Conservation (phyloP, 2,888 invertebrate species). For the Aricia artaxerxes region DNA sequence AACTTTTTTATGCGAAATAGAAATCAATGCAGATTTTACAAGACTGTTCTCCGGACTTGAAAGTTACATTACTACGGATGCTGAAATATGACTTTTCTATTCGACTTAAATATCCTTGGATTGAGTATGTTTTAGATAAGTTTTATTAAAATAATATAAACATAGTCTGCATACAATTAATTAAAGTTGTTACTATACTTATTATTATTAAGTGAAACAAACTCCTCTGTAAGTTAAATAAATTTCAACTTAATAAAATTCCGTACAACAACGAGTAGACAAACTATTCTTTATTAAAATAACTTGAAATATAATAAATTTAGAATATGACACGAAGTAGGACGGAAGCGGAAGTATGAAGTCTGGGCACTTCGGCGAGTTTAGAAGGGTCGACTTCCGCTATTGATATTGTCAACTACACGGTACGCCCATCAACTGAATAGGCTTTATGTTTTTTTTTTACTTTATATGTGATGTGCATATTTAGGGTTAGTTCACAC, state of each 20-base stretch:
- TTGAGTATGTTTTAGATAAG: too few relatives aligned
- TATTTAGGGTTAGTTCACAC: too few relatives aligned
- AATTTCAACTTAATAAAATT: not conserved
- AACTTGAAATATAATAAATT: constrained; percentile 36
- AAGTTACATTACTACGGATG: too few relatives aligned
- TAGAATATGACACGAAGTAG: constrained; percentile 40
- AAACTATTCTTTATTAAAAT: constrained; percentile 34
- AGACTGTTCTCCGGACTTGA: too few relatives aligned
- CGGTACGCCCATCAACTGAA: not conserved
- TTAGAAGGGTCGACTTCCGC: constrained; percentile 12
- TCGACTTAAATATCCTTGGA: too few relatives aligned
- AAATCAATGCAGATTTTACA: not conserved
- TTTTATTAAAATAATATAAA: too few relatives aligned
- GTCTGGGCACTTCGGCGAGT: constrained; percentile 24
- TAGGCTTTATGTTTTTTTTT: not conserved
- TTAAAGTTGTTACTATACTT: not conserved
- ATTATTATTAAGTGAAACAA: not conserved
- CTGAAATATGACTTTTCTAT: too few relatives aligned
- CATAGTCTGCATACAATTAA: not conserved
- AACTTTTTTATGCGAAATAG: not conserved
- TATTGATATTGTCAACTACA: constrained; percentile 28
- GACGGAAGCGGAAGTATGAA: constrained; percentile 37
- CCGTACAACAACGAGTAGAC: not conserved
- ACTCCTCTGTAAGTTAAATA: not conserved
- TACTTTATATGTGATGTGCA: too few relatives aligned